phyloP scores from a whole-genome alignment of 35 echinoderm and acorn worm species.

The Ophiothrix spiculata region DNA sequence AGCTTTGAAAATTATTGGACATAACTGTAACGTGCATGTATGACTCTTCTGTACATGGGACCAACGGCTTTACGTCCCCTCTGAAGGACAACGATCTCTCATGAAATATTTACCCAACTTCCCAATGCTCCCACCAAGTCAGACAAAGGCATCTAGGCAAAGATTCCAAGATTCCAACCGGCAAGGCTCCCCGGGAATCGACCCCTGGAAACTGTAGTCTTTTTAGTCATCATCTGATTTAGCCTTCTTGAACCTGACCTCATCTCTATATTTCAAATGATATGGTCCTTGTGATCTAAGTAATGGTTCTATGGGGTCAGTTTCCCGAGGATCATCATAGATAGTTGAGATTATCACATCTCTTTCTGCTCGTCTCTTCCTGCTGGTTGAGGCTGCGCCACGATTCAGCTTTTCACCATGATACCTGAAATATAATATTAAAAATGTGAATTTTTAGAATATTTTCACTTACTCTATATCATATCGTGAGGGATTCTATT shows the following conservation, averaged over 20 bases:
- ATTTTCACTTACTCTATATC: too few species aligned
- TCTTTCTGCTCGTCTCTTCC: slow-evolving; percentile 41
- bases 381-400: neutral
- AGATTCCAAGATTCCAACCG: neutral
- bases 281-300: slow-evolving; percentile 61
- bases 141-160: too few species aligned
- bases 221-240: slow-evolving; percentile 4
- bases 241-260: slow-evolving; percentile 51
- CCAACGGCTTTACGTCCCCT: too few species aligned
- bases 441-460: too few species aligned
- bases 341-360: slow-evolving; percentile 66
- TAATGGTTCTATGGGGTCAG: slow-evolving; percentile 50
- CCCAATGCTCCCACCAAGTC: neutral
- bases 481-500: too few species aligned
- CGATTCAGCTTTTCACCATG: slow-evolving; percentile 65
- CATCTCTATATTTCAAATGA: slow-evolving; percentile 70
- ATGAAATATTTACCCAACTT: too few species aligned
- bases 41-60: too few species aligned
- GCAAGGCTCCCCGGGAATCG: neutral
- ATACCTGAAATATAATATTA: slow-evolving; percentile 56
- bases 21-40: too few species aligned
- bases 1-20: too few species aligned
- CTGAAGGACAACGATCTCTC: too few species aligned
- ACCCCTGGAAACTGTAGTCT: too few species aligned
- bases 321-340: slow-evolving; percentile 71